Conservation (phyloP, 2,797 vertebrate genomes). For the Galagoides demidoff region DNA sequence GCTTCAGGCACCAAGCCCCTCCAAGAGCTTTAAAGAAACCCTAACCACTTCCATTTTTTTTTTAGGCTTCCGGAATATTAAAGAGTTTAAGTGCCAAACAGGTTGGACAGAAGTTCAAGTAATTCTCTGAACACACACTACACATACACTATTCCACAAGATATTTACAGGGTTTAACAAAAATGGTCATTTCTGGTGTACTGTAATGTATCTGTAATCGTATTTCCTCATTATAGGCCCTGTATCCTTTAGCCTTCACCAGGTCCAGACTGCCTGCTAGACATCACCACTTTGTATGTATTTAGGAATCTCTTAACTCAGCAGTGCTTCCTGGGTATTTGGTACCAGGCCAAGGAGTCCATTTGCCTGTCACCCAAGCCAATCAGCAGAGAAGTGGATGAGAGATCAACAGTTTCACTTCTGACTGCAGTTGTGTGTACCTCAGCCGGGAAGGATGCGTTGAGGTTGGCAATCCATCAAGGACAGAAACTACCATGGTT, state of each 20-base stretch:
- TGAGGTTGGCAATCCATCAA: too few relatives aligned
- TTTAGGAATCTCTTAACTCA: background rate
- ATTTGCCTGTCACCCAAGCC: too few relatives aligned
- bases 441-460: too few relatives aligned
- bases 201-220: background rate
- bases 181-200: background rate
- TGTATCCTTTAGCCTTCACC: background rate
- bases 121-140: background rate
- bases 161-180: background rate
- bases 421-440: too few relatives aligned
- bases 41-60: conserved; percentile 9
- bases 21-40: background rate
- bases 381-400: too few relatives aligned
- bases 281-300: background rate
- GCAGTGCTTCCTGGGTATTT: background rate
- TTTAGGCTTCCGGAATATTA: background rate
- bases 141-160: background rate
- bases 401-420: too few relatives aligned
- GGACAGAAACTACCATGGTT: too few relatives aligned
- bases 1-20: too few relatives aligned
- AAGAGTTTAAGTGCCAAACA: background rate
- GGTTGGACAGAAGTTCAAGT: background rate
- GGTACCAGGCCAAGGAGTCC: too few relatives aligned
- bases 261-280: background rate
- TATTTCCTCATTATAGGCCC: background rate